Evolutionary conservation across 2,113 vertebrate species (phyloP).

Genomic region (Pantherophis guttatus): DNA sequence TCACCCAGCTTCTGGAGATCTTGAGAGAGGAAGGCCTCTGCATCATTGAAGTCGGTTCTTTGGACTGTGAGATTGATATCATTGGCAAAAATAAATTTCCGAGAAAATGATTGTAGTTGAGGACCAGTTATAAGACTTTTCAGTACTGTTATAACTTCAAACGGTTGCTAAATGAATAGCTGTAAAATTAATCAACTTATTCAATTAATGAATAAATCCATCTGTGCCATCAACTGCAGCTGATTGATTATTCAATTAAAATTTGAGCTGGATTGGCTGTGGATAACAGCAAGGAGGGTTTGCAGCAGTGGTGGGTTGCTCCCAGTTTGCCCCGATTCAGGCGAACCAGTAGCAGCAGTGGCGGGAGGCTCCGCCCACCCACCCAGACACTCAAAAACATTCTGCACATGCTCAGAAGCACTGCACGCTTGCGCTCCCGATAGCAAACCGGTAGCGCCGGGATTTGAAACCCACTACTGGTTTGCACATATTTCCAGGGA

Average conservation of each 20-base stretch:
- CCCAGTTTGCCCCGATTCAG: no score
- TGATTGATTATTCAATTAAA: not conserved
- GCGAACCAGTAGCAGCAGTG: no score
- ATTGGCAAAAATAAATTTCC: not conserved
- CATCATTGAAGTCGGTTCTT: not conserved
- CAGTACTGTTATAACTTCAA: not conserved
- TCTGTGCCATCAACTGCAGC: not conserved
- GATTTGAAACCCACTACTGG: no score
- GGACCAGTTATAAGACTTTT: not conserved
- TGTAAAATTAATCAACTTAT: not conserved
- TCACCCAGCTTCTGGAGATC: not conserved
- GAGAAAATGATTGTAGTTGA: not conserved
- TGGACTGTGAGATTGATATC: not conserved
- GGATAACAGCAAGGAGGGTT: not conserved
- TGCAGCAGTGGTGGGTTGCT: no score
- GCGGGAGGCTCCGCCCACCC: no score
- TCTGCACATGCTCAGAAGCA: no score
- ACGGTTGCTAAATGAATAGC: not conserved
- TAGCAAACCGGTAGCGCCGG: no score
- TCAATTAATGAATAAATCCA: not conserved
- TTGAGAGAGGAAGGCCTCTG: not conserved
- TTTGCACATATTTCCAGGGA: not conserved
- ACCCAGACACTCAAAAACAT: no score
- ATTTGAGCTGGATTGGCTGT: not conserved
- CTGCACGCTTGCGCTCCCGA: no score